phyloP scores from a whole-genome alignment of 2,888 invertebrate species.

The Drosophila falleni region DNA sequence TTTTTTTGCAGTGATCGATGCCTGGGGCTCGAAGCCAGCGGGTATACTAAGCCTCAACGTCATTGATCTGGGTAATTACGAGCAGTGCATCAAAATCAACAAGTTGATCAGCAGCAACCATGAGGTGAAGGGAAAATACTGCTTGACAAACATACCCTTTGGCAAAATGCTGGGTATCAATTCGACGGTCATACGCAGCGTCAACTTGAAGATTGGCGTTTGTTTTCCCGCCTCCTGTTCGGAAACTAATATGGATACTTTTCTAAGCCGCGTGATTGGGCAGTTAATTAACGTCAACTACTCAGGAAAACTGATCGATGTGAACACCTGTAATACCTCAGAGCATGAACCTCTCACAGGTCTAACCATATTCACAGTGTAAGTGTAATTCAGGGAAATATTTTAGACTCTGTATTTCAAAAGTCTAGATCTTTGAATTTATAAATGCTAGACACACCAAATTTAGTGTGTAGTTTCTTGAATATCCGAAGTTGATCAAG shows the following conservation, averaged over 20 bases:
- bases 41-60: constrained; percentile 83
- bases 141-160: constrained; percentile 38
- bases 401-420: neutral
- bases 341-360: constrained; percentile 41
- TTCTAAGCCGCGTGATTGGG: constrained; percentile 45
- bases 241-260: constrained; percentile 43
- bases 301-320: constrained; percentile 21
- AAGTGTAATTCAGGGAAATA: constrained; percentile 31
- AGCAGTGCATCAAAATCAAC: constrained; percentile 81
- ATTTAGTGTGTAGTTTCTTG: neutral
- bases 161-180: neutral
- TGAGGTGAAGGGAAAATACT: constrained; percentile 57
- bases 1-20: constrained; percentile 82
- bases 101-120: constrained; percentile 8
- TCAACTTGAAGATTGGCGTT: constrained; percentile 57
- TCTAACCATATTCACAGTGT: constrained; percentile 75
- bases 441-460: neutral
- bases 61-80: constrained; percentile 83
- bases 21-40: constrained; percentile 84
- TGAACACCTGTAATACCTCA: neutral
- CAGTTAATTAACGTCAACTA: constrained; percentile 16
- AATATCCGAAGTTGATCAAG: neutral
- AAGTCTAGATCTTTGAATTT: neutral
- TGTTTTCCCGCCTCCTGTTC: constrained; percentile 73
- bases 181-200: no score